Evolutionary conservation across 2,113 vertebrate genomes (phyloP), one percentile per base, ranked within the genome.

Genomic region (Saccopteryx leptura): DNA sequence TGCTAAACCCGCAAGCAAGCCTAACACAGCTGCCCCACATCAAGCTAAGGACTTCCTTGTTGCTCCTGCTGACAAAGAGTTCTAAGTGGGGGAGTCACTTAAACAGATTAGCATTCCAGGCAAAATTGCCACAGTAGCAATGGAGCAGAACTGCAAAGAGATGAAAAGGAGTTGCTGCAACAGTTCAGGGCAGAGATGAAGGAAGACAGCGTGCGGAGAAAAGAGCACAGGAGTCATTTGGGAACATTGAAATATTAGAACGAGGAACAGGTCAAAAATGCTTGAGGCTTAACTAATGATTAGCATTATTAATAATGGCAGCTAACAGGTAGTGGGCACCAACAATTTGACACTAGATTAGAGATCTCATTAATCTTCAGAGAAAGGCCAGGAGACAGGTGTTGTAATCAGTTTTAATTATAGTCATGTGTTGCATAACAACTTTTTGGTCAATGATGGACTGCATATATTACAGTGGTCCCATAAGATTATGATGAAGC

Each of bases 341-440:
- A 80, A 39, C 7, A 56, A 58, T 89, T 75, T 95, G 83, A 95
- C 54, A 91, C 31, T 54, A 93, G 21, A 85, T 85, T 71, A 94
- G 85, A 85, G 75, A 54, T 28, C 81, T 81, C 94, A 90, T 93
- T 95, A 88, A 78, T 97, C 92, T 89, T 91, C 33, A 89, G 89
- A 84, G 52, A 31, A 88, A 68, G 52, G 94, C 81, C 58, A 39
- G 39, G 82, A 93, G 68, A 69, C 31, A 79, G 87, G 48, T 96
- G 23, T 61, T 92, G 78, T 66, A 66, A 71, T 86, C 31, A 75
- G 71, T 87, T 92, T 75, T 91, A 85, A 96, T 93, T 71, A 56
- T 8, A 58, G 13, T 60, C 78, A 39, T 80, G 75, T 56, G n/a
- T 14, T 39, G 13, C 78, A 24, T 39, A 60, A 80, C 78, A 60